Evolutionary conservation across 1,140 invertebrate species (phyloP), one percentile per base, ranked within the genome.

Genomic region (Zaprionus camerounensis): DNA sequence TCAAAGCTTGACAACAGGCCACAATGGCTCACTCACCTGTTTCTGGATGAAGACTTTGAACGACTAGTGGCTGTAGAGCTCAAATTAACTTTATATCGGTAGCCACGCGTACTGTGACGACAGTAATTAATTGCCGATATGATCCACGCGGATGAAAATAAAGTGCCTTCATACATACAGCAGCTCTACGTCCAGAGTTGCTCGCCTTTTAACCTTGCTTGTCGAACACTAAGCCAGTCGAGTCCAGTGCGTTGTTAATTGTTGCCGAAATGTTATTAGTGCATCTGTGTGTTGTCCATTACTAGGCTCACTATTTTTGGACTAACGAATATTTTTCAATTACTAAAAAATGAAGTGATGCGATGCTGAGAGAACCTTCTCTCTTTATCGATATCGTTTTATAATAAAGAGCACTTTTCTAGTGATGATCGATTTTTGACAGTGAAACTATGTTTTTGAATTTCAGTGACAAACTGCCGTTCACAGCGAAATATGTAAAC

Each of bases 161-260:
- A 87, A 78, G 76, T 86, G 79, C 71, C 82, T 79, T 76, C 80
- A 76, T 64, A 73, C 80, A 65, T 75, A 70, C 69, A 51, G 46
- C 20, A 7, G 11, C 46, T 24, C 11, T 22, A 5, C 11, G 9
- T 51, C 20, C 46, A 51, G 20, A 22, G 0, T 6, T 51, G 13
- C 24, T 24, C 46, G 46, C 20, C 20, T 22, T 51, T 20, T 51
- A 22, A 24, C 20, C 46, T 22, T 51, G 3, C 2, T 6, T 6
- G 11, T 4, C 46, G 46, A 22, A 51, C 9, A 51, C 4, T 24
- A 4, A 11, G n/a, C 5, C 13, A 41, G 38, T n/a, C 38, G 5
- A 51, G 46, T 20, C 20, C 7, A 51, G 4, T 17, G n/a, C 41
- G 2, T 17, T 46, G 3, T 51, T 51, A 51, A 24, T 24, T 24